Evolutionary conservation across 2,113 vertebrate genomes (phyloP).

Genomic region (Edolisoma coerulescens): DNA sequence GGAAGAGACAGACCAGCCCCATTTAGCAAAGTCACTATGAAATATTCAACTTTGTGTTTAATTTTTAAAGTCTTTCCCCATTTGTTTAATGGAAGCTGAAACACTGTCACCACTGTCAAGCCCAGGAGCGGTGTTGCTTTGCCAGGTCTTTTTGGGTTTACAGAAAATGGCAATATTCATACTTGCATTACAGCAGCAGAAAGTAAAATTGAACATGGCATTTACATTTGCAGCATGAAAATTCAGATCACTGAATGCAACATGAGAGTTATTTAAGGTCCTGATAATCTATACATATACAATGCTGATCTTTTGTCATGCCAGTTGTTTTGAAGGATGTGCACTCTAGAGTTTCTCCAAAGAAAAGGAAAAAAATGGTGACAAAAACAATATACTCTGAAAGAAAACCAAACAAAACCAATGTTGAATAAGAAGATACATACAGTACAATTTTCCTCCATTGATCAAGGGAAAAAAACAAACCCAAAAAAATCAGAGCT

Average conservation of each 20-base stretch:
- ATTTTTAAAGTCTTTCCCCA: slow-evolving; percentile 67
- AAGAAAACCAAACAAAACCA: not conserved
- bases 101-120: slow-evolving; percentile 30
- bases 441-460: not conserved
- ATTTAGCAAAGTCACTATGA: slow-evolving; percentile 38
- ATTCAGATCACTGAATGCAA: slow-evolving; percentile 45
- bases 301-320: not conserved
- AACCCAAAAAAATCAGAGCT: not conserved
- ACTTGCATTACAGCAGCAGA: slow-evolving; percentile 17
- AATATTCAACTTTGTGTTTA: slow-evolving; percentile 67
- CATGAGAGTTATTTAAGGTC: not conserved
- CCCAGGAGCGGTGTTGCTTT: not conserved
- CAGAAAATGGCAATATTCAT: slow-evolving; percentile 57
- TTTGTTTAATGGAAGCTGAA: slow-evolving; percentile 71
- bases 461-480: not conserved
- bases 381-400: not conserved
- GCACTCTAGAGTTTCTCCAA: not conserved
- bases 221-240: slow-evolving; percentile 59
- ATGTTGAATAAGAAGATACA: not conserved
- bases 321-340: not conserved
- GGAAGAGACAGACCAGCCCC: not conserved
- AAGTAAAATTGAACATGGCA: slow-evolving; percentile 55
- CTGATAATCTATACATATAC: slow-evolving; percentile 1
- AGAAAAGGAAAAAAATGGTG: not conserved
- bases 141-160: slow-evolving; percentile 45